A percentile compares a stretch with the other conserved stretches of the same genome.
phyloP scores from a whole-genome alignment of 2,888 invertebrate species.

The Parascotia fuliginaria region DNA sequence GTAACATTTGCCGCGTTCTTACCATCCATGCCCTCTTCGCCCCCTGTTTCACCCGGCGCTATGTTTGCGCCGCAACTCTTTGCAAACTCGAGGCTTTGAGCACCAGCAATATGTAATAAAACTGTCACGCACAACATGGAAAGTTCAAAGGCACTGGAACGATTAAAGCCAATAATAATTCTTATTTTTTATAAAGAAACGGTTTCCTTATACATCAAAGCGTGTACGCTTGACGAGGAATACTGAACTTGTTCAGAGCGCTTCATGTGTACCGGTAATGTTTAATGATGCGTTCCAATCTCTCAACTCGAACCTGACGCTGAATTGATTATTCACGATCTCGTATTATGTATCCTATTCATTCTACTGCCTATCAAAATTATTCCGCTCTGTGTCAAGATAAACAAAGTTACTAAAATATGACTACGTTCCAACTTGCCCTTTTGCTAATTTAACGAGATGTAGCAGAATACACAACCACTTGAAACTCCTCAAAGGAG shows the following conservation, averaged over 20 bases:
- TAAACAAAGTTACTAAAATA: too few relatives aligned
- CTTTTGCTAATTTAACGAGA: conserved; percentile 12
- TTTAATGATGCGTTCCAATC: conserved; percentile 31
- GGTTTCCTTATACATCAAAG: conserved; percentile 50
- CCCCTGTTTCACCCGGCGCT: background rate
- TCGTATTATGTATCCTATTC: too few relatives aligned
- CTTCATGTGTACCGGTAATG: conserved; percentile 23
- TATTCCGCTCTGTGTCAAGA: too few relatives aligned
- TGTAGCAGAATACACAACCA: background rate
- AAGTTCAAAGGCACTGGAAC: conserved; percentile 44
- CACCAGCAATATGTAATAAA: conserved; percentile 41
- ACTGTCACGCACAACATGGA: conserved; percentile 46
- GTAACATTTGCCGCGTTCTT: conserved; percentile 7
- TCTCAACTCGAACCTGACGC: background rate
- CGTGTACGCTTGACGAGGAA: conserved; percentile 23
- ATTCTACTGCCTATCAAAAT: too few relatives aligned
- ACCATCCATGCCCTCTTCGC: background rate
- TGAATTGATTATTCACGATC: conserved; percentile 16
- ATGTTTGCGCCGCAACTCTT: conserved; percentile 2
- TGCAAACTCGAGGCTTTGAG: background rate
- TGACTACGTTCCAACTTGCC: background rate
- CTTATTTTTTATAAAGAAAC: conserved; percentile 36
- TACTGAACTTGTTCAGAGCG: conserved; percentile 22
- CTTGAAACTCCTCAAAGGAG: conserved; percentile 29
- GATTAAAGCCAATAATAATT: conserved; percentile 54